Conservation (phyloP, 2,888 invertebrate species). For the Yponomeuta plumbellus region DNA sequence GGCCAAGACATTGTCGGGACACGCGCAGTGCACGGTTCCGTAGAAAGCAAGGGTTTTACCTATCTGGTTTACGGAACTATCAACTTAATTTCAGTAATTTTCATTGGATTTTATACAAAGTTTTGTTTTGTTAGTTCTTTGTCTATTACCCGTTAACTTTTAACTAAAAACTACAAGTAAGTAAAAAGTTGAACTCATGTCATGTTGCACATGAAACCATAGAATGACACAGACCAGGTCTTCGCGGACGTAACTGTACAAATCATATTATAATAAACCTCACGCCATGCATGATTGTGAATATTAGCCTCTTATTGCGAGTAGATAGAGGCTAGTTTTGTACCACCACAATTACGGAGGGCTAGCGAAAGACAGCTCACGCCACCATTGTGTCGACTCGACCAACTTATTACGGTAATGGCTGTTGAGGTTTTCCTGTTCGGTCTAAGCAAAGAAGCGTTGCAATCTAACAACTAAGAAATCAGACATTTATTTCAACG, state of each 20-base stretch:
- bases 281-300: not conserved
- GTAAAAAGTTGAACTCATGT: not conserved
- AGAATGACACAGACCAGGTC: not conserved
- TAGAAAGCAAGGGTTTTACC: too few relatives aligned
- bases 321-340: conserved; percentile 7
- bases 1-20: too few relatives aligned
- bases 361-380: conserved; percentile 25
- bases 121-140: too few relatives aligned
- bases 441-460: not conserved
- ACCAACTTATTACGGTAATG: conserved; percentile 33
- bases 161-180: not conserved
- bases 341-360: not conserved
- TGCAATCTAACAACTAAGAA: not conserved
- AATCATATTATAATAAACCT: not conserved
- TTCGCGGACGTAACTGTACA: conserved; percentile 1
- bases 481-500: too few relatives aligned
- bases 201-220: not conserved
- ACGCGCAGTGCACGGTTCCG: too few relatives aligned
- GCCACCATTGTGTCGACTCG: conserved; percentile 32
- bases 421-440: conserved; percentile 16
- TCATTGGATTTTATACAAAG: too few relatives aligned
- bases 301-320: not conserved
- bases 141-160: too few relatives aligned
- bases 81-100: too few relatives aligned
- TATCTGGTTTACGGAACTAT: too few relatives aligned